phyloP scores from a whole-genome alignment of 2,797 vertebrate genomes.

The Tapera naevia region DNA sequence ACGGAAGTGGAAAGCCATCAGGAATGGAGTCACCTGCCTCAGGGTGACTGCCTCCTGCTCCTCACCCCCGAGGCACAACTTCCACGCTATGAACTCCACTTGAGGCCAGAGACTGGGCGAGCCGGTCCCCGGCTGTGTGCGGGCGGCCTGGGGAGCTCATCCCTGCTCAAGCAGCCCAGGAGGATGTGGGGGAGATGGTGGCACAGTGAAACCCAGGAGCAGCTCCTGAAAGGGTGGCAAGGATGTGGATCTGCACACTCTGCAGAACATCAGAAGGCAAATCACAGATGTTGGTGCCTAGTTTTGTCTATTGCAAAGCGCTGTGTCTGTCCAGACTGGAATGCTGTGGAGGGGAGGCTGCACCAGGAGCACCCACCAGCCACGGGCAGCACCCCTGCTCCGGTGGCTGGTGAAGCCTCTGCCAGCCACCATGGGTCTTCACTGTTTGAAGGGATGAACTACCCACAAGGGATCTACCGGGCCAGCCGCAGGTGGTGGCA shows the following conservation, averaged over 20 bases:
- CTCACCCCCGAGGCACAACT: neutral
- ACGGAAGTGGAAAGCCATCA: neutral
- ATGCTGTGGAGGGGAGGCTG: neutral
- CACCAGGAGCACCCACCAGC: neutral
- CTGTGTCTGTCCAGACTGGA: neutral
- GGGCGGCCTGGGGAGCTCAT: neutral
- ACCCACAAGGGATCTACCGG: neutral
- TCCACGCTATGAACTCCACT: rapidly evolving
- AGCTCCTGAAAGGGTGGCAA: neutral
- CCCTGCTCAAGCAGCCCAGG: rapidly evolving
- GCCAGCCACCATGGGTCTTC: rapidly evolving
- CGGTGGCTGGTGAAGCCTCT: rapidly evolving
- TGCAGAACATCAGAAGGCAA: neutral
- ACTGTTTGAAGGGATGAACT: neutral
- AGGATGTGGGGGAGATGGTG: neutral
- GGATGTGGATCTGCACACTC: rapidly evolving
- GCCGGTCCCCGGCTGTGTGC: rapidly evolving
- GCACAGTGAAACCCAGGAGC: neutral
- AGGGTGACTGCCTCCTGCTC: neutral
- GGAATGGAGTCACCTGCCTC: rapidly evolving
- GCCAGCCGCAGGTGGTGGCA: neutral
- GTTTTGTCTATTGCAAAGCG: neutral
- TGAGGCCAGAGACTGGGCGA: neutral
- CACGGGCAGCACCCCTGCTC: neutral
- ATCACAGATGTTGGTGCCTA: neutral